Conservation (phyloP, 2,797 vertebrate species). For the Spinus pinus region DNA sequence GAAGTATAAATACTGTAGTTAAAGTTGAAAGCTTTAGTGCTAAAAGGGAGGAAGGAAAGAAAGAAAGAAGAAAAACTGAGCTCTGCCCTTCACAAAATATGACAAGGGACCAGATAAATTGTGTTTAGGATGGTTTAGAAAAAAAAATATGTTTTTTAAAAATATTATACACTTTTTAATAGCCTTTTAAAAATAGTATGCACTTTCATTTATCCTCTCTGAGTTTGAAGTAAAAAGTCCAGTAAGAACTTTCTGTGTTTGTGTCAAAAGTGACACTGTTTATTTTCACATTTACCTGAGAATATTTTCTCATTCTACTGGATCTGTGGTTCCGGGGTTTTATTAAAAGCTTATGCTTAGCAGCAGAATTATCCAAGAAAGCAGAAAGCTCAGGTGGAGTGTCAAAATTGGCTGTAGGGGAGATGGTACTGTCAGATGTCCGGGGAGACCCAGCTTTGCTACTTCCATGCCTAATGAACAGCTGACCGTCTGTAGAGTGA, state of each 20-base stretch:
- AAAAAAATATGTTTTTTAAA: fast-evolving
- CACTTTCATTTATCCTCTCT: neutral
- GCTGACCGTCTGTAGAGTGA: conserved; percentile 67
- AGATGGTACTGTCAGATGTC: conserved; percentile 51
- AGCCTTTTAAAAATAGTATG: neutral
- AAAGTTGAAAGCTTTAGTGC: neutral
- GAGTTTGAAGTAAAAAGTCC: neutral
- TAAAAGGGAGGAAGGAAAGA: neutral
- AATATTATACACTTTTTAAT: neutral
- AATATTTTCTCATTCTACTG: conserved; percentile 78
- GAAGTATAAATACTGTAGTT: neutral
- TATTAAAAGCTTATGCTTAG: conserved; percentile 92
- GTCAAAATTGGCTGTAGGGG: conserved; percentile 79
- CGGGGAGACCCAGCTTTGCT: conserved; percentile 23
- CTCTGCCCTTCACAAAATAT: neutral
- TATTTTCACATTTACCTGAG: conserved; percentile 73
- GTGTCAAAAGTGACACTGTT: neutral
- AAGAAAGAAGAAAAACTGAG: neutral
- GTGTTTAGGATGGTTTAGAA: neutral
- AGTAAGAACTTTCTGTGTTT: neutral
- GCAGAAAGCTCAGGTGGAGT: conserved; percentile 79
- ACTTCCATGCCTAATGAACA: neutral
- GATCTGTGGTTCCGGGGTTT: conserved; percentile 92
- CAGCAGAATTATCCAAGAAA: conserved; percentile 91
- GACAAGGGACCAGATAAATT: neutral